Base-by-base conservation (phyloP, 2,113 vertebrate species). In the Mola mola region DNA sequence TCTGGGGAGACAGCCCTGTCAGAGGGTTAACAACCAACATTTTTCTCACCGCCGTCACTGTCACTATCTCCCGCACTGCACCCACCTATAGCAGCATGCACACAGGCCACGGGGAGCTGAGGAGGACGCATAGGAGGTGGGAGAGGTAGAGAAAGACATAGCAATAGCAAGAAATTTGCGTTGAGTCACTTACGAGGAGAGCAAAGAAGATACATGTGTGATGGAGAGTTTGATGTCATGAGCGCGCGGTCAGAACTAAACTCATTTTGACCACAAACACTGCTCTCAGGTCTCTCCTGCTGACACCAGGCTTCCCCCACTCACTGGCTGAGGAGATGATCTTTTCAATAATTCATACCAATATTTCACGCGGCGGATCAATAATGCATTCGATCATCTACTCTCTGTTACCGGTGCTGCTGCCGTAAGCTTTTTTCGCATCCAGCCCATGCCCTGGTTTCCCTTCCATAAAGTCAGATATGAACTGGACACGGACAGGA, bases 21-120 rank as follows among this genome's bases (percentile, higher is more conserved):
- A 81, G 83, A 85, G 83, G 77, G 74, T 88, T 91, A 88, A 88
- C 85, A 88, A 82, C 87, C 73, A 38, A 83, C 82, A 84, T 91
- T 86, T 89, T 80, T 88, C 87, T 88, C 82, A 83, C 72, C 46
- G 50, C 81, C 73, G 40, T 77, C 78, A 47, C 78, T 82, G 71
- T 74, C 42, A 50, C 74, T 87, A 78, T 83, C 81, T 75, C 31
- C 60, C 79, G 72, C 40, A 9, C 77, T 72, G 82, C 83, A 83
- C 58, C 66, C 75, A 82, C 77, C 82, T 79, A 77, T 75, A 49
- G 75, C 62, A 36, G 79, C 74, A 84, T 87, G 84, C 79, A 86
- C 81, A 90, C 86, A 78, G 75, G 69, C 75, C 60, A 8, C 4
- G 16, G 77, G 60, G 72, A 60, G 53, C 22, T n/a, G 63, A 46